A percentile compares a stretch with the other conserved stretches of the same genome.
These are phyloP conservation scores for Muscina levida DNA, from an alignment of 2,888 invertebrate species.

Conservation along the genomic window DNA sequence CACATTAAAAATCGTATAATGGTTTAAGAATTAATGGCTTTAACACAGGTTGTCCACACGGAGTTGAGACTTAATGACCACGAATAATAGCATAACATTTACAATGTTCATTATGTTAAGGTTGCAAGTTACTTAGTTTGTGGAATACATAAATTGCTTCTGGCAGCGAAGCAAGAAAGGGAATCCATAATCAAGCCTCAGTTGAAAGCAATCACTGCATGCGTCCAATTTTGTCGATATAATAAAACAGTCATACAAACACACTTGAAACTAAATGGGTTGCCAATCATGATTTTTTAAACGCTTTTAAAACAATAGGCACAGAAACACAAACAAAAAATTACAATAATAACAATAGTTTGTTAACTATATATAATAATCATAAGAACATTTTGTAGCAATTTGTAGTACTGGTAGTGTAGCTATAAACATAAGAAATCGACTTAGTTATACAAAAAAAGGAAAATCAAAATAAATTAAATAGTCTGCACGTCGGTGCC, in stretches of 20 bases:
- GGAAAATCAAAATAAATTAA: slow-evolving; percentile 12
- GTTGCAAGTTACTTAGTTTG: background rate
- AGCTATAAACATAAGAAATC: slow-evolving; percentile 29
- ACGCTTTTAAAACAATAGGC: slow-evolving; percentile 35
- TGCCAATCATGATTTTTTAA: slow-evolving; percentile 30
- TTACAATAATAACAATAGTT: background rate
- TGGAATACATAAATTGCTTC: slow-evolving; percentile 20
- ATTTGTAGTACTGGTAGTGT: slow-evolving; percentile 30
- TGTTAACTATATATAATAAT: slow-evolving; percentile 34
- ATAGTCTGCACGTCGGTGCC: background rate
- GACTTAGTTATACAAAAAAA: slow-evolving; percentile 37
- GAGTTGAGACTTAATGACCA: background rate
- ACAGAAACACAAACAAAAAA: slow-evolving; percentile 16
- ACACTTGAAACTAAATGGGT: slow-evolving; percentile 24
- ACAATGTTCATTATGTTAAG: slow-evolving; percentile 9
- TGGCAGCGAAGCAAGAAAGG: background rate
- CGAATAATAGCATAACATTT: background rate
- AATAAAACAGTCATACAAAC: slow-evolving; percentile 6
- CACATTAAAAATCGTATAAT: slow-evolving; percentile 10
- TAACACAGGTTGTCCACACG: slow-evolving; percentile 25
- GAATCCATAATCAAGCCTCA: slow-evolving; percentile 17
- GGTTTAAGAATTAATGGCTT: slow-evolving; percentile 8
- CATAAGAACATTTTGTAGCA: slow-evolving; percentile 43
- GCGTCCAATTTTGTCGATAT: slow-evolving; percentile 60
- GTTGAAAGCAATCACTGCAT: slow-evolving; percentile 53